phyloP scores from a whole-genome alignment of 2,888 invertebrate species.

The Notodonta ziczac region DNA sequence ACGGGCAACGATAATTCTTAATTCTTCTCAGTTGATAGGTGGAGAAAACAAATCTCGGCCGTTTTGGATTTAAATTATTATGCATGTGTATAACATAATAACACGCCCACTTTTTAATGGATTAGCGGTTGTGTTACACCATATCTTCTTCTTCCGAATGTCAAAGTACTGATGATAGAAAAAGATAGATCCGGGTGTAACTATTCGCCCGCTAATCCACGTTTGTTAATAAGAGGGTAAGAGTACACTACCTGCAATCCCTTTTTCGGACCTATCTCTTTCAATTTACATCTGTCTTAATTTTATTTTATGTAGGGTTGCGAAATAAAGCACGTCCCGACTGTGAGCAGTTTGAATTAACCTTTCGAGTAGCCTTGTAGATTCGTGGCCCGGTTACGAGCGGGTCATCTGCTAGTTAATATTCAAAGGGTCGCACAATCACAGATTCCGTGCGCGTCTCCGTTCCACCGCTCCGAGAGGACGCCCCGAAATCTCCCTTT shows the following conservation, averaged over 20 bases:
- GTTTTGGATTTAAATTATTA: too few species aligned
- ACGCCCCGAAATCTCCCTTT: slow-evolving; percentile 59
- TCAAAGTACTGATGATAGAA: too few species aligned
- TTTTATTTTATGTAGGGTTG: slow-evolving; percentile 43
- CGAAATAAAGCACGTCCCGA: slow-evolving; percentile 54
- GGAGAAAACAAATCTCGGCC: too few species aligned
- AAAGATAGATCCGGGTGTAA: too few species aligned
- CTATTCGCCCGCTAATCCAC: too few species aligned
- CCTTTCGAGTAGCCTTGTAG: slow-evolving; percentile 65
- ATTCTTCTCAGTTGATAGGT: slow-evolving; percentile 12
- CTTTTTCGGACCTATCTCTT: slow-evolving; percentile 18
- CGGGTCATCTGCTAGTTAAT: slow-evolving; percentile 80
- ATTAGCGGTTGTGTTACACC: too few species aligned
- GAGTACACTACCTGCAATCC: neutral
- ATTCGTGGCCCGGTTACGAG: slow-evolving; percentile 69
- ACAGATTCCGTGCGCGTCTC: slow-evolving; percentile 74
- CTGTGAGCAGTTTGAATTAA: slow-evolving; percentile 67
- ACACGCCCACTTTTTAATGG: too few species aligned
- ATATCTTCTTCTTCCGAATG: too few species aligned
- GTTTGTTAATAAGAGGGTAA: too few species aligned
- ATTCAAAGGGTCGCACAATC: slow-evolving; percentile 79
- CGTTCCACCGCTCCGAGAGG: slow-evolving; percentile 49
- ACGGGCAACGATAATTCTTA: slow-evolving; percentile 44
- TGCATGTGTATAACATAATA: too few species aligned
- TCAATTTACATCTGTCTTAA: slow-evolving; percentile 46